Evolutionary conservation across 2,888 invertebrate species (phyloP), one percentile per base, ranked within the genome.

Genomic region (Coelopa pilipes): DNA sequence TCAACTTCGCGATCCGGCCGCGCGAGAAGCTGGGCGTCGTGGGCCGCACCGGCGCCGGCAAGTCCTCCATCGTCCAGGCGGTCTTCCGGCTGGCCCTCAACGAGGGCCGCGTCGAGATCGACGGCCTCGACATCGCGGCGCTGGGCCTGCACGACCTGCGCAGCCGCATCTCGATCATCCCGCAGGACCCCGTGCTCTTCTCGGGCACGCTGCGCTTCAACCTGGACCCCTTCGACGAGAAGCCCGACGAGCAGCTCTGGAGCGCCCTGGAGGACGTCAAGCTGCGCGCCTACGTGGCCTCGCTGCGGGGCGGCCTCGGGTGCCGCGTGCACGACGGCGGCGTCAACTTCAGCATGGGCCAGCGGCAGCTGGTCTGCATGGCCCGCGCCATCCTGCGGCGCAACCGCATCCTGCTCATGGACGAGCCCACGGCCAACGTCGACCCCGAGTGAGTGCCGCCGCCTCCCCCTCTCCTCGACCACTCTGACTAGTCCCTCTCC

Each of bases 341-440:
- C 0, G 89, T 90, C 2, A 96, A 95, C 88, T 94, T 94, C 83
- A 96, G 96, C 85, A 93, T 93, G 72, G 97, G 97, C 0, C 96
- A 97, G 87, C 89, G 96, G 65, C 97, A 97, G 86, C 88, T 97
- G 72, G 89, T 97, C 73, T 97, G 97, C 83, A 88, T 97, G 76
- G 97, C 96, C 78, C 89, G 91, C 34, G 96, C 96, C 0, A 93
- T 97, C 76, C 89, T 97, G 0, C 89, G 93, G 68, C 92, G 93
- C 82, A 93, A 93, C 80, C 93, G 91, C 82, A 91, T 97, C 78
- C 89, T 97, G 5, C 92, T 97, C 24, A 89, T 97, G 79, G 97
- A 97, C 82, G 97, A 97, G 88, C 96, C 96, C 34, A 96, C 96
- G 0, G 96, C 96, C 1, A 96, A 96, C 86, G 95, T 96, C 4